Conservation (phyloP, 2,113 vertebrate genomes). For the Microcebus murinus region DNA sequence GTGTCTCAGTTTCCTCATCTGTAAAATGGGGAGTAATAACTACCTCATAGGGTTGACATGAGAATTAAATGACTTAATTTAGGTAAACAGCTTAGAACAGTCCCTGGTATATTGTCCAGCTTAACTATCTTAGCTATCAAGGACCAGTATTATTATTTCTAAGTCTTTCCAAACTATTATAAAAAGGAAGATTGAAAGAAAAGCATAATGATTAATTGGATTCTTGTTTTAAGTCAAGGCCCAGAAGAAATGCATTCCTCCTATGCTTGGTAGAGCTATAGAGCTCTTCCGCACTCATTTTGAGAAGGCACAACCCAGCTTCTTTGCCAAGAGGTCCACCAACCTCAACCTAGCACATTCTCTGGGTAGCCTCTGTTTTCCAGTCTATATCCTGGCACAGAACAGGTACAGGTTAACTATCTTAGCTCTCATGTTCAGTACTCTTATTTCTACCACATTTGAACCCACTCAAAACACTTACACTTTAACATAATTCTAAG, state of each 20-base stretch:
- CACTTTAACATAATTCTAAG: background rate
- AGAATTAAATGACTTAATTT: background rate
- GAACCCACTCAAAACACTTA: background rate
- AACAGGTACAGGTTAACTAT: background rate
- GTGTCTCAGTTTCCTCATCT: background rate
- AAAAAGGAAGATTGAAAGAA: conserved; percentile 81
- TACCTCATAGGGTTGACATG: background rate
- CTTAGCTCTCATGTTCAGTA: background rate
- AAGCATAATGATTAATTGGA: background rate
- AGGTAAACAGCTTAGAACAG: background rate
- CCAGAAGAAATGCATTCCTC: background rate
- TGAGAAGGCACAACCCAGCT: background rate
- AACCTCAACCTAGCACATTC: fast-evolving
- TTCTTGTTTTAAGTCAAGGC: background rate
- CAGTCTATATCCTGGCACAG: fast-evolving
- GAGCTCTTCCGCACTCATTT: background rate
- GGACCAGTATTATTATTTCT: too few species aligned
- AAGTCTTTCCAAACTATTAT: too few species aligned
- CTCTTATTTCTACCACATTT: background rate
- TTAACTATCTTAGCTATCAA: too few species aligned
- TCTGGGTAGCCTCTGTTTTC: background rate
- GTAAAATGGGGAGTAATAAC: background rate
- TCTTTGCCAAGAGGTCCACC: background rate
- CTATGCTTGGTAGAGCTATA: background rate
- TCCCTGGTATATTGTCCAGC: background rate